Evolutionary conservation across 2,888 invertebrate species (phyloP).

Genomic region (Melipona beecheii): DNA sequence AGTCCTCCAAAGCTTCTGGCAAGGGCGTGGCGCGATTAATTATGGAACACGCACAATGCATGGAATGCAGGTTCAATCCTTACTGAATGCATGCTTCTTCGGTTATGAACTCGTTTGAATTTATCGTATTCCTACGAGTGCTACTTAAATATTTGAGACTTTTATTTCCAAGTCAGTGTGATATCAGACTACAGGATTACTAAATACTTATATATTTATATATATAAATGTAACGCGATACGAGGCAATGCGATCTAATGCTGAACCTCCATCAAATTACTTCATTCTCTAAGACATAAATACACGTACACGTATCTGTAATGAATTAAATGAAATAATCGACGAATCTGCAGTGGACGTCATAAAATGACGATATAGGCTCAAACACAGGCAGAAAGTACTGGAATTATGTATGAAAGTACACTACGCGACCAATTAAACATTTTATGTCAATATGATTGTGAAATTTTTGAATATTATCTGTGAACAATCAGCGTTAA

Average conservation of each 20-base stretch:
- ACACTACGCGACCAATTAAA: background rate
- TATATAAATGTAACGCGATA: too few species aligned
- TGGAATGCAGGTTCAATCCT: slow-evolving; percentile 35
- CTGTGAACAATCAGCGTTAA: background rate
- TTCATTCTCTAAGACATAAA: background rate
- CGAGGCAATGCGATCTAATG: background rate
- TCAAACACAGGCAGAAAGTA: background rate
- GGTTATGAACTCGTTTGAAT: slow-evolving; percentile 1
- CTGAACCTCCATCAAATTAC: background rate
- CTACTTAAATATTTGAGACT: background rate
- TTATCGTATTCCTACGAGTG: too few species aligned
- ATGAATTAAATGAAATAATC: too few species aligned
- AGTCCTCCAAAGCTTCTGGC: slow-evolving; percentile 32
- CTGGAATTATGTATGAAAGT: background rate
- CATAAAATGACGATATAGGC: too few species aligned
- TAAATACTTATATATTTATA: background rate
- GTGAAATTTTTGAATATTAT: background rate
- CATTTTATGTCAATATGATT: background rate
- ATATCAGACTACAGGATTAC: background rate
- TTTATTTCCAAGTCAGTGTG: background rate
- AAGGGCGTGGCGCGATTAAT: slow-evolving; percentile 58
- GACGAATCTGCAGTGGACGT: too few species aligned
- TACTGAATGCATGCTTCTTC: slow-evolving; percentile 10
- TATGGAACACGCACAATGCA: slow-evolving; percentile 50
- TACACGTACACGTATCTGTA: background rate